Evolutionary conservation across 2,888 invertebrate species (phyloP).

Genomic region (Drosophila recens): DNA sequence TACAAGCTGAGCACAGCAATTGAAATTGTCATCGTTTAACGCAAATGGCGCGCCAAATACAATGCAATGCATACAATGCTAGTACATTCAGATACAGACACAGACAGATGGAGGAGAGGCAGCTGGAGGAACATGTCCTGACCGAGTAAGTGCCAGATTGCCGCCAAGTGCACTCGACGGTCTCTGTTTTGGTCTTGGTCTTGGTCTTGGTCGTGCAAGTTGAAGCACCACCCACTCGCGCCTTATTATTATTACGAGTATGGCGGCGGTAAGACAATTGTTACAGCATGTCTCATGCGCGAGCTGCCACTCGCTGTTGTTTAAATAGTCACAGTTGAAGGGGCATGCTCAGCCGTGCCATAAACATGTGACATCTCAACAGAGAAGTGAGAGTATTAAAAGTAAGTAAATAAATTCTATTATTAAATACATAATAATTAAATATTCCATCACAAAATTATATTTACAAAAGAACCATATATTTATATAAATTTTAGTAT

Average conservation of each 20-base stretch:
- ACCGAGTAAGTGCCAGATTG: slow-evolving; percentile 28
- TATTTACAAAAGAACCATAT: no score
- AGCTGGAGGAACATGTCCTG: slow-evolving; percentile 22
- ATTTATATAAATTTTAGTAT: no score
- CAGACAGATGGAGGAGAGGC: background rate
- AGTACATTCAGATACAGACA: slow-evolving; percentile 7
- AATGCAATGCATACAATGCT: slow-evolving; percentile 58
- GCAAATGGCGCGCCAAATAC: slow-evolving; percentile 57
- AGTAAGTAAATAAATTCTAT: background rate
- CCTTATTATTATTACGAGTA: slow-evolving; percentile 36
- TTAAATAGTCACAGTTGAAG: slow-evolving; percentile 6
- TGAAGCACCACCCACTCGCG: slow-evolving; percentile 26
- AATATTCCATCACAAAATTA: no score
- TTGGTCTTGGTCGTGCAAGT: slow-evolving; percentile 27
- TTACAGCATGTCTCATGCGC: slow-evolving; percentile 22
- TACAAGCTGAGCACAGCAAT: slow-evolving; percentile 54
- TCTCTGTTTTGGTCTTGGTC: slow-evolving; percentile 27
- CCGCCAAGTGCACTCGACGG: slow-evolving; percentile 30
- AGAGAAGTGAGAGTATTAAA: background rate
- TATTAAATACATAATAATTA: no score
- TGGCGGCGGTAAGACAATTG: slow-evolving; percentile 48
- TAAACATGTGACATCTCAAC: background rate
- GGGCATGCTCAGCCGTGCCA: slow-evolving; percentile 1
- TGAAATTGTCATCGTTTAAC: slow-evolving; percentile 67
- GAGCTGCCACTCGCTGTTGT: slow-evolving; percentile 23